These are phyloP conservation scores for Sepiola atlantica DNA, from an alignment of 2,888 invertebrate species.

Conservation along the genomic window DNA sequence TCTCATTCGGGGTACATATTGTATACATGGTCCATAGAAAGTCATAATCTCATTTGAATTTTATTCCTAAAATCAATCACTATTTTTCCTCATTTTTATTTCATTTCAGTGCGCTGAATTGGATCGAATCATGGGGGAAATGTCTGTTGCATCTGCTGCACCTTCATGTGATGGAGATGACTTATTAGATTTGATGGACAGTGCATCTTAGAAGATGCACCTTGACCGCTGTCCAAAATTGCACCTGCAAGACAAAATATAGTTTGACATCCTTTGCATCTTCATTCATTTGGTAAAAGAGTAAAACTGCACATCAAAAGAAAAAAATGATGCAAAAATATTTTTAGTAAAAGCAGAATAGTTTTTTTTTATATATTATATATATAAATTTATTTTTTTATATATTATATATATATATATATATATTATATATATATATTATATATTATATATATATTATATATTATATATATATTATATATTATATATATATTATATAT, in stretches of 20 bases:
- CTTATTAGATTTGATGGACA: slow-evolving; percentile 73
- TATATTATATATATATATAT: too few species aligned
- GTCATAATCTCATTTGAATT: neutral
- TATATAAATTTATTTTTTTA: too few species aligned
- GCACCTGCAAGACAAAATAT: neutral
- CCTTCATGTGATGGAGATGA: slow-evolving; percentile 64
- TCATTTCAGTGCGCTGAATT: slow-evolving; percentile 65
- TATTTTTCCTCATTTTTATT: neutral
- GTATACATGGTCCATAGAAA: neutral
- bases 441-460: too few species aligned
- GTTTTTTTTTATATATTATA: too few species aligned
- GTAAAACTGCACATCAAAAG: too few species aligned
- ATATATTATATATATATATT: too few species aligned
- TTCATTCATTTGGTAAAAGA: neutral
- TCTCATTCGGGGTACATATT: neutral
- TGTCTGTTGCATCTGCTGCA: slow-evolving; percentile 61
- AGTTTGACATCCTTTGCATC: neutral
- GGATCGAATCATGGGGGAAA: slow-evolving; percentile 71
- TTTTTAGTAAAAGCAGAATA: too few species aligned
- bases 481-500: too few species aligned
- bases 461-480: too few species aligned
- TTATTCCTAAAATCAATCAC: neutral
- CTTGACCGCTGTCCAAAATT: neutral
- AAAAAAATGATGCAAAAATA: too few species aligned
- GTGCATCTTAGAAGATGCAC: slow-evolving; percentile 49